Base-by-base conservation (phyloP, 2,113 vertebrate species). In the Pachyramphus minor region DNA sequence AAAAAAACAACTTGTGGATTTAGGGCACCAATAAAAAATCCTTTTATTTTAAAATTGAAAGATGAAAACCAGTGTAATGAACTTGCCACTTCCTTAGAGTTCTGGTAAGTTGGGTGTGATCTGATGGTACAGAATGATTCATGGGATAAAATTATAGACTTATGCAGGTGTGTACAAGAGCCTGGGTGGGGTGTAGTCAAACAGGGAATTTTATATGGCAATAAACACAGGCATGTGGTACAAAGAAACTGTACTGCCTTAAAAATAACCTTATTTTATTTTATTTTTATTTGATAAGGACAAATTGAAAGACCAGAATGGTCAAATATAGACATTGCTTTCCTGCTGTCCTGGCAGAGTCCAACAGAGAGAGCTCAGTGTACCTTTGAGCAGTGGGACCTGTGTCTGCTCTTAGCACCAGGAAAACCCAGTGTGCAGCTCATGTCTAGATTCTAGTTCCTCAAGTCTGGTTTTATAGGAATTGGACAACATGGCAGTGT, bases 31-130 rank as follows among this genome's bases (percentile, higher is more conserved):
- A 95, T 97, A 97, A 97, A 97, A 90, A 75, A 69, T 50, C 62
- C 37, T 83, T 76, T 90, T 94, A 84, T 96, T 93, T 87, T 83
- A 87, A 90, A 94, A 95, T 82, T 90, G 87, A 95, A 96, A 96
- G 92, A 97, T 93, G 96, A 97, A 98, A 95, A 88, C 78, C 64
- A 93, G 59, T 21, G 16, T 92, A 95, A 90, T 95, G 93, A 96
- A 94, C 94, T 94, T 79, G 89, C 97, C 90, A 71, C 85, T 96
- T 98, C 97, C 97, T 96, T 92, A 55, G 86, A 96, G 94, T 97
- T 97, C 97, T 97, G 73, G 97, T 96, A 97, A 97, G 94, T 96
- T 96, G 97, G 98, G 98, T 97, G 97, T 98, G 97, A 98, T 95
- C 90, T 64, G 93, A 94, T 96, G 95, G 95, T 92, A 84, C 84